phyloP scores from a whole-genome alignment of 2,113 vertebrate genomes.

The Psittacula cyanocephala region DNA sequence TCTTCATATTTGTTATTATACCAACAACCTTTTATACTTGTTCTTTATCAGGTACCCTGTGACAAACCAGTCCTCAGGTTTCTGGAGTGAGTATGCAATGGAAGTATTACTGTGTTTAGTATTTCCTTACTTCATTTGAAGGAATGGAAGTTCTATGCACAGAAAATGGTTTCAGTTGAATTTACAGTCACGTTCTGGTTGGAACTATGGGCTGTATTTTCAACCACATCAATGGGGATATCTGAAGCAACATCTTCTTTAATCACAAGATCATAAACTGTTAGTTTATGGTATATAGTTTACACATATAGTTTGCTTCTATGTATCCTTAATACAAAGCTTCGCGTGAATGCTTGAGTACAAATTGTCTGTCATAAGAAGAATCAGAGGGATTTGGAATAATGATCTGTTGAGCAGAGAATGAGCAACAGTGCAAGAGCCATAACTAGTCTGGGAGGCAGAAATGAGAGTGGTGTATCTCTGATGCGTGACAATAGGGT shows the following conservation, averaged over 20 bases:
- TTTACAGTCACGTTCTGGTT: slow-evolving; percentile 40
- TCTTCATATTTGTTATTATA: background rate
- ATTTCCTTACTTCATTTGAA: slow-evolving; percentile 58
- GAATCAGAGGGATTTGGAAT: background rate
- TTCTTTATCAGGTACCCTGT: background rate
- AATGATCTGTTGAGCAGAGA: background rate
- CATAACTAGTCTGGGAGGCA: background rate
- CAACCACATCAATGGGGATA: background rate
- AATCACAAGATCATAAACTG: slow-evolving; percentile 29
- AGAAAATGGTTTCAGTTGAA: slow-evolving; percentile 49
- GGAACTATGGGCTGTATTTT: slow-evolving; percentile 42
- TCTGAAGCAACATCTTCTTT: slow-evolving; percentile 50
- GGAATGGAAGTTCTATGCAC: slow-evolving; percentile 32
- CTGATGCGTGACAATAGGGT: background rate
- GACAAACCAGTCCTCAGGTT: background rate
- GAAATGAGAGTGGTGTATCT: background rate
- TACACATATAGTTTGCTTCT: slow-evolving; percentile 48
- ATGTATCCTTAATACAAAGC: slow-evolving; percentile 38
- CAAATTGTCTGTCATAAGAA: slow-evolving; percentile 37
- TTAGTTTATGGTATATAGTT: too few species aligned
- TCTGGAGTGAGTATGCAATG: background rate
- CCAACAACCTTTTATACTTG: background rate
- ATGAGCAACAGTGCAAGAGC: background rate
- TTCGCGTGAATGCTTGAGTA: background rate
- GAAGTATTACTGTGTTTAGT: slow-evolving; percentile 8